phyloP scores from a whole-genome alignment of 2,797 vertebrate species.

The Pachyuromys duprasi region DNA sequence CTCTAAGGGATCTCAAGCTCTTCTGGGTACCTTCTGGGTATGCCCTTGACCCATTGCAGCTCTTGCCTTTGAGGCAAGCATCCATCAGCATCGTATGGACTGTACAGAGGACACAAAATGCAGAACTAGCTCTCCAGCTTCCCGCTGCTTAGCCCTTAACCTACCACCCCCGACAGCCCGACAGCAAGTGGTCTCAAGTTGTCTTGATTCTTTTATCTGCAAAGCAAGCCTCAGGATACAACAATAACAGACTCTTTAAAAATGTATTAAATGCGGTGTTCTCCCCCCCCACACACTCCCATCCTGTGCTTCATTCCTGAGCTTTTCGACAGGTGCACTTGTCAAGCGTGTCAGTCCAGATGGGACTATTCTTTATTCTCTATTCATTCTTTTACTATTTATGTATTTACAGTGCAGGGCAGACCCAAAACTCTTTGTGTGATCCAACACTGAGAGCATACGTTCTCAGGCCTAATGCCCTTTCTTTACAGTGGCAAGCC shows the following conservation, averaged over 20 bases:
- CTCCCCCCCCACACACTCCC: not conserved
- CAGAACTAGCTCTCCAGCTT: not conserved
- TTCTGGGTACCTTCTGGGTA: fast-evolving
- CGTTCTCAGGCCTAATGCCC: not conserved
- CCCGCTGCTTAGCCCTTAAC: not conserved
- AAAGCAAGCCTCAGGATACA: not conserved
- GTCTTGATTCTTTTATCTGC: not conserved
- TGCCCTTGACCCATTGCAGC: not conserved
- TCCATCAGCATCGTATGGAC: not conserved
- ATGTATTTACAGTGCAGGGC: not conserved
- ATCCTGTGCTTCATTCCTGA: too few species aligned
- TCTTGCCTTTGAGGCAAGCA: not conserved
- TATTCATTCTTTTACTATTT: not conserved
- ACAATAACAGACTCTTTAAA: not conserved
- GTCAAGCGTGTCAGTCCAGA: not conserved
- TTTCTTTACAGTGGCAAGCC: not conserved
- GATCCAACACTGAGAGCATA: not conserved
- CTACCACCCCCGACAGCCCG: not conserved
- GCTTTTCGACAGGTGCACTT: not conserved
- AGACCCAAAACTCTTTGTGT: not conserved
- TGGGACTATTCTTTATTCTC: not conserved
- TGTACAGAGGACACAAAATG: not conserved
- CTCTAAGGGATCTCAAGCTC: not conserved
- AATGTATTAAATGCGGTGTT: not conserved
- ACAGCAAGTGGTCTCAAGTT: not conserved